Base-by-base conservation (phyloP, 2,797 vertebrate species). In the Pristis pectinata region DNA sequence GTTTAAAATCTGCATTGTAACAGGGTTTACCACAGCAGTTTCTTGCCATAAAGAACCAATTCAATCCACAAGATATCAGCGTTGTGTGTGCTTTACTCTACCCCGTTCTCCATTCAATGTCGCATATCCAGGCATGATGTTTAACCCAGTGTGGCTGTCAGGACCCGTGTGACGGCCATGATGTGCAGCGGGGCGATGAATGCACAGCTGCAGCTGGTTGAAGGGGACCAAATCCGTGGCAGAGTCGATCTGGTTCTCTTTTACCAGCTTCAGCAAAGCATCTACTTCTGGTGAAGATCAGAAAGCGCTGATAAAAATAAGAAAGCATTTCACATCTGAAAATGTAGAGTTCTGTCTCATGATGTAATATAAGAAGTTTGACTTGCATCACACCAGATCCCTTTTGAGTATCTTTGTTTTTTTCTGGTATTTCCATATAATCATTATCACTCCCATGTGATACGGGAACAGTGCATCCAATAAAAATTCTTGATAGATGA, bases 201-300 rank as follows among this genome's bases (percentile, higher is more conserved):
- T 96, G 96, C 41, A 94, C 96, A 96, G 94, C 97, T 95, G 94
- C 97, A 96, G 97, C 97, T 97, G 97, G 97, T 97, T 97, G 97
- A 97, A 97, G 97, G 97, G 97, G 97, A 97, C 97, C 97, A 97
- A 97, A 97, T 97, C 97, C 96, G 96, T 95, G 96, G 95, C 95
- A 96, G 96, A 96, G 95, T 96, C 96, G 97, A 97, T 97, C 96
- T 97, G 97, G 97, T 97, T 97, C 97, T 97, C 97, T 97, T 97
- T 97, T 95, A 97, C 97, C 97, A 97, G 97, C 97, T 95, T 95
- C 96, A 96, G 96, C 95, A 95, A 95, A 94, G 0, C 95, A 95
- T 4, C 34, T 0, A 89, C 53, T 95, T 94, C 95, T 95, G 22
- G 0, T 11, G 61, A 41, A 61, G 87, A 91, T 41, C 17, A 10